A percentile compares a stretch with the other conserved stretches of the same genome.
phyloP scores from a whole-genome alignment of 1,140 invertebrate genomes.

The Holotrichia oblita region DNA sequence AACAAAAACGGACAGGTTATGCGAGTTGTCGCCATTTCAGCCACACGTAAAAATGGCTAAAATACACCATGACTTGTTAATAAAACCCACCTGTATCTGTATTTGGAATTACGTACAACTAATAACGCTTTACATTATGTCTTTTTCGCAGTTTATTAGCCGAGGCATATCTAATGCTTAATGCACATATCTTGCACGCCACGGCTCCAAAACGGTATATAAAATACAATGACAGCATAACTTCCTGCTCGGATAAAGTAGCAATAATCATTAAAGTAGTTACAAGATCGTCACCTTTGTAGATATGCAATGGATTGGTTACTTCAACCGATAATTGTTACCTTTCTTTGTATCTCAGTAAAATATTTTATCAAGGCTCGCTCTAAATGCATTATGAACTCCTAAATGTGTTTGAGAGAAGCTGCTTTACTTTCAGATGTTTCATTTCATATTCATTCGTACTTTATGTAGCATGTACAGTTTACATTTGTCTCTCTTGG shows the following conservation, averaged over 20 bases:
- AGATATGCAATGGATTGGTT: too few species aligned
- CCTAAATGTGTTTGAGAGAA: too few species aligned
- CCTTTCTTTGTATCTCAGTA: too few species aligned
- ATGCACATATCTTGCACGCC: constrained; percentile 8
- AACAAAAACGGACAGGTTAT: constrained; percentile 32
- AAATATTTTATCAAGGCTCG: too few species aligned
- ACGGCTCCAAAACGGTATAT: constrained; percentile 2
- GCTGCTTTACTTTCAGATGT: too few species aligned
- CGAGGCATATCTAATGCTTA: constrained; percentile 25
- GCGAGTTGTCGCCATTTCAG: not conserved
- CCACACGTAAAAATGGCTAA: constrained; percentile 23
- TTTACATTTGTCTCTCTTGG: too few species aligned
- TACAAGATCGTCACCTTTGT: too few species aligned
- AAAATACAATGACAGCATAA: constrained; percentile 1
- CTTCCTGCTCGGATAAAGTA: not conserved
- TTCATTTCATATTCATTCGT: too few species aligned
- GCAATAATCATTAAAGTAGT: not conserved
- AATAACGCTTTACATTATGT: constrained; percentile 25
- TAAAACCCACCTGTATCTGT: constrained; percentile 35
- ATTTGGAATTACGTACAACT: constrained; percentile 25
- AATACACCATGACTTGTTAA: constrained; percentile 28
- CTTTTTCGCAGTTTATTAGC: constrained; percentile 32
- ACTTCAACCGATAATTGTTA: too few species aligned
- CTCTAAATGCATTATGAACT: too few species aligned
- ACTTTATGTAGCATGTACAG: too few species aligned